Conservation (phyloP, 2,113 vertebrate genomes). For the Brachyhypopomus occidentalis region DNA sequence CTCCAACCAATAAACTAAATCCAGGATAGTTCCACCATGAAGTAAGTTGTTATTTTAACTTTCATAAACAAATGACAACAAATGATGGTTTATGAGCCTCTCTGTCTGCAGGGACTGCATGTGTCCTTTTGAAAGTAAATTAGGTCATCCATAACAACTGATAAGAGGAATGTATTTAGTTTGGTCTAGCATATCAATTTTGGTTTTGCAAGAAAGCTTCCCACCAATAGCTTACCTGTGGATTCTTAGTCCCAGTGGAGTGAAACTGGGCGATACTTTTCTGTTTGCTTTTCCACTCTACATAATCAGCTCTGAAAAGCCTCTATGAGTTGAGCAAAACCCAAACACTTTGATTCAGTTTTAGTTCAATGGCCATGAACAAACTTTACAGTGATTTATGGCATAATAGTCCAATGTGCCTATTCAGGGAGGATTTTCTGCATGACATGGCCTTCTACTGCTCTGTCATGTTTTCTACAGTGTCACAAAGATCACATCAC, state of each 20-base stretch:
- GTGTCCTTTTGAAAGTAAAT: conserved; percentile 47
- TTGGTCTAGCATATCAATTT: conserved; percentile 48
- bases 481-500: neutral
- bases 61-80: neutral
- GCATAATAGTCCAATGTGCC: neutral
- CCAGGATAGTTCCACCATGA: conserved; percentile 61
- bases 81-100: neutral
- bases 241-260: conserved; percentile 53
- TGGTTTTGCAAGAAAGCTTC: conserved; percentile 56
- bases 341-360: conserved; percentile 23
- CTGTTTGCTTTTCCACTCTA: conserved; percentile 46
- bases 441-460: neutral
- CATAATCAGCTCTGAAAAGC: conserved; percentile 39
- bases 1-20: conserved; percentile 58
- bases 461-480: conserved; percentile 18
- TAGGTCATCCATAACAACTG: conserved; percentile 48
- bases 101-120: neutral
- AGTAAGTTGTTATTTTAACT: conserved; percentile 52
- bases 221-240: conserved; percentile 42
- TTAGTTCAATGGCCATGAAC: conserved; percentile 25
- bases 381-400: conserved; percentile 16
- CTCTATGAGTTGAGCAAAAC: neutral
- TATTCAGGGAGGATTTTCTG: conserved; percentile 9
- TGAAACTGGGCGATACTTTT: conserved; percentile 55
- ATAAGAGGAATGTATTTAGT: conserved; percentile 65